Conservation (phyloP, 2,113 vertebrate species). For the Pterocles burchelli region DNA sequence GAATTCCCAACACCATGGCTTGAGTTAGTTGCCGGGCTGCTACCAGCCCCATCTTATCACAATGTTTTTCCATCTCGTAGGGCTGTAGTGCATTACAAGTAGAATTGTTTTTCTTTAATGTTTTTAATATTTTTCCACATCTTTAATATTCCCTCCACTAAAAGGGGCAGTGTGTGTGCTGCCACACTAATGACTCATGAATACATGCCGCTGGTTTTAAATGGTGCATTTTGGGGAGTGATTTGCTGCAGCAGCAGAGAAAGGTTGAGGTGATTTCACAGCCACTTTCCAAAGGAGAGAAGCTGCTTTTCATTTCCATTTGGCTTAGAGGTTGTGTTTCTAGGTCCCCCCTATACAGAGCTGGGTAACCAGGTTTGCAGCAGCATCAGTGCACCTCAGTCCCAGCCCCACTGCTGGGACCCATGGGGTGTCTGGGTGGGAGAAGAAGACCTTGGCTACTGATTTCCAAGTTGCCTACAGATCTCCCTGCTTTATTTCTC, state of each 20-base stretch:
- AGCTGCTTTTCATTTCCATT: neutral
- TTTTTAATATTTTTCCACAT: neutral
- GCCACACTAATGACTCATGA: neutral
- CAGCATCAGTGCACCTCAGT: neutral
- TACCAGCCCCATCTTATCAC: neutral
- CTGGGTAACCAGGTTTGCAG: neutral
- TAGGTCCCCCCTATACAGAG: neutral
- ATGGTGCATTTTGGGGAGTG: neutral
- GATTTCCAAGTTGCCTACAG: neutral
- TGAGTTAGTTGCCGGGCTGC: neutral
- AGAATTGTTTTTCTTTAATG: neutral
- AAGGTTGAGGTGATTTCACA: neutral
- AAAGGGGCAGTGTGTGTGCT: neutral
- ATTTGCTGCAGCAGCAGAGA: neutral
- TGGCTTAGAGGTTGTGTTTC: neutral
- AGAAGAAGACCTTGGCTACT: neutral
- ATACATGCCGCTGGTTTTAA: neutral
- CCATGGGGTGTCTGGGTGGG: fast-evolving
- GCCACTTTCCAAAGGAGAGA: neutral
- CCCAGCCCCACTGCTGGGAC: neutral
- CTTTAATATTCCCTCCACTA: neutral
- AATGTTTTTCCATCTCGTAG: neutral
- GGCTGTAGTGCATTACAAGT: neutral
- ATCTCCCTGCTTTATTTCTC: neutral
- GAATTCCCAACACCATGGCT: neutral